Base-by-base conservation (phyloP, 1,140 invertebrate species). In the Drosophila erecta region DNA sequence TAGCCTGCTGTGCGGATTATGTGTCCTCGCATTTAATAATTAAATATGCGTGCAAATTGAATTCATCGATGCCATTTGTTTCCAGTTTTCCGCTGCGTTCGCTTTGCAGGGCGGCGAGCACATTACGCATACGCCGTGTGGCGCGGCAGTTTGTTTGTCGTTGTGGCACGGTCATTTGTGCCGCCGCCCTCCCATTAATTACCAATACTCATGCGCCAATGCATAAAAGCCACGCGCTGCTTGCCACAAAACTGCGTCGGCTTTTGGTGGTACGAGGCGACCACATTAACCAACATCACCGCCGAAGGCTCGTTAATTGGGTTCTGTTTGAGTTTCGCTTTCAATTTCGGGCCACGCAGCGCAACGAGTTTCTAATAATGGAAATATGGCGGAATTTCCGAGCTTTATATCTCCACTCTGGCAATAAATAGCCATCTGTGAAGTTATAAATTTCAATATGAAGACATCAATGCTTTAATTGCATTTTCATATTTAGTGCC, bases 51-150 rank as follows among this genome's bases (percentile, higher is more conserved):
- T 44, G 49, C 75, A 83, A 86, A 87, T 87, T 87, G 61, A 89
- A 86, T 86, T 79, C 60, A 41, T 64, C 59, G 43, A 47, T 33
- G 59, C 44, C 43, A 66, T 65, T 67, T 65, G 46, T 51, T 64
- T 41, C 15, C 43, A 53, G 58, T 64, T 53, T 58, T 12, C 43
- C 49, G 46, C 60, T 44, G 41, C 17, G 10, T 58, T 51, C 46
- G 30, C 11, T 47, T 20, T 17, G 7, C 1, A 3, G 7, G 14
- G 12, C 14, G 35, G 3, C 49, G 22, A 58, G 50, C 79, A 56
- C 47, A 79, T 86, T 79, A 83, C 75, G 79, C 83, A 86, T 87
- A 86, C 83, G 83, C 70, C 79, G 49, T 57, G 79, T 75, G 55
- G 8, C 15, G 40, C 60, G 22, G 14, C 14, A 10, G 20, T 49